Evolutionary conservation across 2,113 vertebrate species (phyloP).

Genomic region (Daboia siamensis): DNA sequence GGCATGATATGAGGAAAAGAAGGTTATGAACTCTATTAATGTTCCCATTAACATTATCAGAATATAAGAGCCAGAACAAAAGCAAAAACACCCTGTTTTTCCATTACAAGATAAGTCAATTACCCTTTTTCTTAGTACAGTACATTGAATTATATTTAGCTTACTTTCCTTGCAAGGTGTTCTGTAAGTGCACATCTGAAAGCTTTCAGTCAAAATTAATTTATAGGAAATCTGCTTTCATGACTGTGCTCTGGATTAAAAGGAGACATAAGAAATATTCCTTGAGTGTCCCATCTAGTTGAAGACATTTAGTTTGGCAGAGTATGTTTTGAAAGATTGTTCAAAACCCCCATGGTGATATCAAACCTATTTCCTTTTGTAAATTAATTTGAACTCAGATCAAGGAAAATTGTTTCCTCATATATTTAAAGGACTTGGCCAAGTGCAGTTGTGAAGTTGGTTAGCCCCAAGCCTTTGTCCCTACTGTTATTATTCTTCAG

Average conservation of each 20-base stretch:
- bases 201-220: constrained; percentile 20
- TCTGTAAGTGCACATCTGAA: constrained; percentile 20
- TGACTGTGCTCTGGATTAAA: neutral
- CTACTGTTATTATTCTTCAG: neutral
- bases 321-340: neutral
- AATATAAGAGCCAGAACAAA: constrained; percentile 13
- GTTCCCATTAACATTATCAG: neutral
- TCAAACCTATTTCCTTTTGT: neutral
- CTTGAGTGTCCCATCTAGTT: neutral
- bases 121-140: constrained; percentile 6
- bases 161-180: neutral
- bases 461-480: neutral
- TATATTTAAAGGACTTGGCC: neutral
- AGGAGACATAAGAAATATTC: neutral
- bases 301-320: neutral
- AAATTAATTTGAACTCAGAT: neutral
- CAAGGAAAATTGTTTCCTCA: neutral
- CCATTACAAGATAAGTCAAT: constrained; percentile 20
- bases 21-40: neutral
- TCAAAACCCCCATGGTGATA: neutral
- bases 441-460: neutral
- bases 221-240: neutral
- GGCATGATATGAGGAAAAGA: neutral
- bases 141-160: constrained; percentile 24
- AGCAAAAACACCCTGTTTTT: constrained; percentile 5